Percentiles rank a stretch among this genome's conserved stretches.
Conservation (phyloP, 2,113 vertebrate species). For the Pterocles orientalis region DNA sequence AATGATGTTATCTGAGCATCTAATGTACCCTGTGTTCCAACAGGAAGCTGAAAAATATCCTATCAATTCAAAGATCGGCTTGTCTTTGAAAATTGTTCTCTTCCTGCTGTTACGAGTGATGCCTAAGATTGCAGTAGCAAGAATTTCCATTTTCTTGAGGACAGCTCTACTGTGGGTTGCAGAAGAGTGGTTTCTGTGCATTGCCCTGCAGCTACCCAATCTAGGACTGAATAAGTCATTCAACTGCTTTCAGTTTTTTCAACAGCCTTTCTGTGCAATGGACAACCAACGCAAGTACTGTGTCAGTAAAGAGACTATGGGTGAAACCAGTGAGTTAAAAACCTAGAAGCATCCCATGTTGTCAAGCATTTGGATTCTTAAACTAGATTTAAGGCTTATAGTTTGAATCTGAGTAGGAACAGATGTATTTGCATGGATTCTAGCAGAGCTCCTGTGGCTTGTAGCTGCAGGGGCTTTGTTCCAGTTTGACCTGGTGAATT, state of each 20-base stretch:
- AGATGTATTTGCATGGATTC: not conserved
- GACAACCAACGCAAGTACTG: not conserved
- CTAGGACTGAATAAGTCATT: not conserved
- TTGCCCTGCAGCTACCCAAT: not conserved
- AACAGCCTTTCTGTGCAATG: not conserved
- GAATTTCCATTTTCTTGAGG: not conserved
- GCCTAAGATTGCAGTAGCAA: not conserved
- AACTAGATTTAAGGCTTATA: not conserved
- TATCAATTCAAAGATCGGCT: not conserved
- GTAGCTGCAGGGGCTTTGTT: not conserved
- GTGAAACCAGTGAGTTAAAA: not conserved
- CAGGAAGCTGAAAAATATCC: not conserved
- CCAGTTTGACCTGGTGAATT: not conserved
- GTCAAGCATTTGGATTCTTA: not conserved
- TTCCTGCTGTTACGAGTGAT: not conserved
- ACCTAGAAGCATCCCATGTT: not conserved
- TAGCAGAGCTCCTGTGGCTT: not conserved
- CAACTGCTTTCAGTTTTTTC: not conserved
- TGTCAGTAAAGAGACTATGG: not conserved
- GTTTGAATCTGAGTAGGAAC: not conserved
- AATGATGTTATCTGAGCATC: not conserved
- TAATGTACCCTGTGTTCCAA: not conserved
- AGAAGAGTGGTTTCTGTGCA: not conserved
- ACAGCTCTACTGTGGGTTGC: not conserved
- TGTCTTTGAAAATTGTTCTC: constrained; percentile 1